These are phyloP conservation scores for Uloborus diversus DNA, from an alignment of 1,140 invertebrate genomes.

Conservation along the genomic window DNA sequence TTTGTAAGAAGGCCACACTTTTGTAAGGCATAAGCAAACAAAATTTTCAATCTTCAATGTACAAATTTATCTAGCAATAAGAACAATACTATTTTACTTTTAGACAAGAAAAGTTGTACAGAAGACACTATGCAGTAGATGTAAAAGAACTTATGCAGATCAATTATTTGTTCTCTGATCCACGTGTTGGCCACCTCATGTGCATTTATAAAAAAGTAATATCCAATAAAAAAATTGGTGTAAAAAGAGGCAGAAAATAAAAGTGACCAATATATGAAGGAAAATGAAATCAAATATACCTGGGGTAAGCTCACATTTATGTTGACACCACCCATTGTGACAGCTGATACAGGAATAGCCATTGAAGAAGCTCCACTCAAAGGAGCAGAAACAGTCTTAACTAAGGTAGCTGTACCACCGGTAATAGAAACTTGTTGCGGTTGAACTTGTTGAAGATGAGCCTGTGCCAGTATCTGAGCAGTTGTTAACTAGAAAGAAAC, in stretches of 20 bases:
- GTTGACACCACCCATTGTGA: constrained; percentile 59
- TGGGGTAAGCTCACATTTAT: constrained; percentile 60
- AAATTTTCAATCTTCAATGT: too few relatives aligned
- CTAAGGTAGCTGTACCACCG: constrained; percentile 33
- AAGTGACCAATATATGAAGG: not conserved
- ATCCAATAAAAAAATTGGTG: not conserved
- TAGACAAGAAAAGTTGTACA: not conserved
- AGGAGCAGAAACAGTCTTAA: constrained; percentile 18
- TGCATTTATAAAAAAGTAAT: not conserved
- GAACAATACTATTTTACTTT: too few relatives aligned
- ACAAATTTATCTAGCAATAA: too few relatives aligned
- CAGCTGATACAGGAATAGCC: constrained; percentile 59
- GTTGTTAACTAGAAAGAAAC: constrained; percentile 63
- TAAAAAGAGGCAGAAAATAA: not conserved
- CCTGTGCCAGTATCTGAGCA: constrained; percentile 70
- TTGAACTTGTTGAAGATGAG: constrained; percentile 66
- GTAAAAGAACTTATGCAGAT: not conserved
- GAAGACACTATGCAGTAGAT: not conserved
- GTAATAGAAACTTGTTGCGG: constrained; percentile 61
- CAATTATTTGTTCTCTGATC: too few relatives aligned
- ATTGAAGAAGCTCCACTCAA: constrained; percentile 45
- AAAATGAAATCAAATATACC: constrained; percentile 35
- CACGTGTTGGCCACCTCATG: too few relatives aligned
- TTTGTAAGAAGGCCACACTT: too few relatives aligned
- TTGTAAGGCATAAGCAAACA: too few relatives aligned